phyloP scores from a whole-genome alignment of 2,113 vertebrate species.

The Rhinopomastus cyanomelas region DNA sequence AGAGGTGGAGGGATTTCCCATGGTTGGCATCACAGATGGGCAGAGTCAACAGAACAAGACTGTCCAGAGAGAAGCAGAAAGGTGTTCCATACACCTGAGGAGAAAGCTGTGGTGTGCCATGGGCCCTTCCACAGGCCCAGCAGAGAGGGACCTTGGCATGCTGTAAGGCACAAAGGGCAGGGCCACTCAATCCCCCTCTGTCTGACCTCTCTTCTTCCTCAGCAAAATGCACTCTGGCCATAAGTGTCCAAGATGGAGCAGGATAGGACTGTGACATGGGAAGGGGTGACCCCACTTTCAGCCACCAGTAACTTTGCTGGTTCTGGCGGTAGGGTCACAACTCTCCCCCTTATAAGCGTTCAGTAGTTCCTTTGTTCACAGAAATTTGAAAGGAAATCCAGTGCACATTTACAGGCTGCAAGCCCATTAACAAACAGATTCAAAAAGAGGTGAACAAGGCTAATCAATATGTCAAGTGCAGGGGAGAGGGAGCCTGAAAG shows the following conservation, averaged over 20 bases:
- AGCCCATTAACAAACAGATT: conserved; percentile 49
- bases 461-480: conserved; percentile 62
- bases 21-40: fast-evolving
- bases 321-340: background rate
- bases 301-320: background rate
- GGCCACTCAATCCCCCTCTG: background rate
- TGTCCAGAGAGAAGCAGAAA: background rate
- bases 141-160: background rate
- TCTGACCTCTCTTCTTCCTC: background rate
- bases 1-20: background rate
- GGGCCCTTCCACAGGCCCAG: background rate
- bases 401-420: conserved; percentile 45
- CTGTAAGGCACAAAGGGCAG: background rate
- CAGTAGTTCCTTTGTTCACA: background rate
- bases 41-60: background rate
- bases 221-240: background rate
- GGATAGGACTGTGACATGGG: background rate
- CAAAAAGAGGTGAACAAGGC: conserved; percentile 56
- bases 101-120: background rate
- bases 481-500: conserved; percentile 38
- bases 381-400: conserved; percentile 57
- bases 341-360: background rate
- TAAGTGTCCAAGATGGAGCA: fast-evolving
- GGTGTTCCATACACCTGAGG: background rate
- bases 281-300: background rate